Evolutionary conservation across 2,797 vertebrate genomes (phyloP), one percentile per base, ranked within the genome.

Genomic region (Phrynocephalus vlangalii): DNA sequence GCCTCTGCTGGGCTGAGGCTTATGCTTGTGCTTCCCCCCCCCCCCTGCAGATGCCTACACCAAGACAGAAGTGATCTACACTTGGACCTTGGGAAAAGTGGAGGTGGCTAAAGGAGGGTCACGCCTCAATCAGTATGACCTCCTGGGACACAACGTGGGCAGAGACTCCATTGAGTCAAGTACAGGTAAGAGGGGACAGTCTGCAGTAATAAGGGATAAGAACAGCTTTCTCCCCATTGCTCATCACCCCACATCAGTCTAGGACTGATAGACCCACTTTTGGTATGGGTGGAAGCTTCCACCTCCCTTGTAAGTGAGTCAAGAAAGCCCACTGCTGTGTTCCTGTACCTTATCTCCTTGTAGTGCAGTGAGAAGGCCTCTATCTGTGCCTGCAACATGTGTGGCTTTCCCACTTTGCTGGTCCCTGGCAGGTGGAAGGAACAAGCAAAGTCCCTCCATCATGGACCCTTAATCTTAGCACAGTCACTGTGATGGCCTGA

Each of bases 131-230:
- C 99, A 99, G 91, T 99, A 99, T 52, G 99, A 99, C 95, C 94
- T 99, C 77, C 96, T 99, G 95, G 98, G 98, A 73, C 98, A 99
- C 5, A 98, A 98, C 66, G 98, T 98, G 90, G 98, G 98, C 78
- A 99, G 98, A 91, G 99, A 99, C 96, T 98, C 98, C 96, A 99
- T 99, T 95, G 98, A 98, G 82, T 99, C 99, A 90, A 99, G 98
- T 96, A 99, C 99, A 98, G 99, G 99, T 99, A 98, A 73, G 78
- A 10, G 56, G 5, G 11, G 6, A 15, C 2, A 1, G n/a, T 33
- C 9, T n/a, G 44, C 28, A 52, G 63, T 22, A 30, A 1, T 13
- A 6, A 7, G 48, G 26, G 44, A 11, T 30, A 24, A 7, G 33
- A 44, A 1, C 5, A 0, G 6, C 50, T 13, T 56, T 56, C 52